Conservation (phyloP, 1,140 invertebrate genomes). For the Mya arenaria region DNA sequence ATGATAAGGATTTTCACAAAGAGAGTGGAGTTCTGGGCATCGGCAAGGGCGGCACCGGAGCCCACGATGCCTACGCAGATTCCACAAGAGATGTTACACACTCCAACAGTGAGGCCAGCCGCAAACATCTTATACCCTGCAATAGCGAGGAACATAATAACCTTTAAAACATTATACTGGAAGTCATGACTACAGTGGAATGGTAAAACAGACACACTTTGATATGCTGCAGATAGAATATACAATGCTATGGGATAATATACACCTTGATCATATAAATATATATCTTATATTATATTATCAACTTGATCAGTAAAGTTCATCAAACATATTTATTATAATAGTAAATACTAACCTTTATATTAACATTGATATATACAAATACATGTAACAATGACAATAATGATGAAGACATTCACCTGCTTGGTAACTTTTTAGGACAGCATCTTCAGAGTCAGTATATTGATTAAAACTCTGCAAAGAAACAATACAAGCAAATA, state of each 20-base stretch:
- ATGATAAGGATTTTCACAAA: slow-evolving; percentile 99
- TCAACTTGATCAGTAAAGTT: no score
- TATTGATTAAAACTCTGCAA: slow-evolving; percentile 60
- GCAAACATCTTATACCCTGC: slow-evolving; percentile 97
- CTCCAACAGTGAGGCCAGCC: slow-evolving; percentile 95
- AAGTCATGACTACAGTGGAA: neutral
- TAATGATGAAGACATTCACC: slow-evolving; percentile 38
- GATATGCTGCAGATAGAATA: no score
- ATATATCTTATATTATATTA: no score
- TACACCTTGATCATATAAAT: no score
- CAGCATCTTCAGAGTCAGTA: slow-evolving; percentile 42
- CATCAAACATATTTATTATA: neutral
- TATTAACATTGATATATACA: no score
- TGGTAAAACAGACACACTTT: no score
- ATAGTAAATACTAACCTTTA: no score
- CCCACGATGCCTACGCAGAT: slow-evolving; percentile 97
- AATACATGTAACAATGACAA: neutral
- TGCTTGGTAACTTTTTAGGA: slow-evolving; percentile 57
- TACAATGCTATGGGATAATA: no score
- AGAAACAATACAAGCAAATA: no score
- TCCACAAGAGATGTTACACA: slow-evolving; percentile 97
- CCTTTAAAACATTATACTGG: no score
- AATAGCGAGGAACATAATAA: no score
- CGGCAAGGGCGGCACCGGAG: slow-evolving; percentile 96
- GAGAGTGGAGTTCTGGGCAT: slow-evolving; percentile 95